These are phyloP conservation scores for Theocolax elegans DNA, from an alignment of 1,140 invertebrate species.

Conservation along the genomic window DNA sequence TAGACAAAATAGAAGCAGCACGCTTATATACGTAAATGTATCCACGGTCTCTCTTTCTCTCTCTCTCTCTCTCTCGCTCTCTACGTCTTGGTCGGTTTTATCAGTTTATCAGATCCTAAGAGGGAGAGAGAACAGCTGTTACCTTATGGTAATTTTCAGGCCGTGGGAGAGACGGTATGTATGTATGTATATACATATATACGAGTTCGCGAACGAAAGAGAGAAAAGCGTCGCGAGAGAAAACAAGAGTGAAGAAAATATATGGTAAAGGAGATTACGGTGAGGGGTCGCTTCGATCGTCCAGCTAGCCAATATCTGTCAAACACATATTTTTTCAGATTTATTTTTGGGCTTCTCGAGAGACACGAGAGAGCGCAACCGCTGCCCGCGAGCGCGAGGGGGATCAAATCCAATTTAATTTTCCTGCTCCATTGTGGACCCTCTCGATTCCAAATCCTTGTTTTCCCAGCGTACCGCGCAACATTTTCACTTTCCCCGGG, in stretches of 20 bases:
- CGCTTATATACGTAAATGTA: neutral
- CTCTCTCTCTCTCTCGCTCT: too few species aligned
- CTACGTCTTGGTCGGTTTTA: conserved; percentile 48
- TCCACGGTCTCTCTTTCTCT: too few species aligned
- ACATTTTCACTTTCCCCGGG: conserved; percentile 34
- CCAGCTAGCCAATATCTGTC: conserved; percentile 58
- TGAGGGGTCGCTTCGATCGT: conserved; percentile 41
- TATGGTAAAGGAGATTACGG: conserved; percentile 33
- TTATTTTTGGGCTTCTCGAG: conserved; percentile 53
- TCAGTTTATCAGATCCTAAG: conserved; percentile 65
- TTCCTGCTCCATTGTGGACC: conserved; percentile 38
- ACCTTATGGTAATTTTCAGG: conserved; percentile 62
- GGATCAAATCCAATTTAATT: conserved; percentile 58
- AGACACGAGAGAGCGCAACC: conserved; percentile 4
- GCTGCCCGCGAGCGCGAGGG: conserved; percentile 6
- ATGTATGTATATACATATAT: conserved; percentile 29
- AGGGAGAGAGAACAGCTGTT: conserved; percentile 60
- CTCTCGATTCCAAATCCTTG: conserved; percentile 23
- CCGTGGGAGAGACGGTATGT: neutral
- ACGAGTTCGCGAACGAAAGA: conserved; percentile 15
- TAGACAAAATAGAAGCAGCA: conserved; percentile 23
- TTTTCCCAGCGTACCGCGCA: neutral
- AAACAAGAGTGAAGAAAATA: conserved; percentile 18
- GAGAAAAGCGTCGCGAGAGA: conserved; percentile 20
- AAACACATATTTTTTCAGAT: conserved; percentile 64